phyloP scores from a whole-genome alignment of 2,888 invertebrate genomes.

The Archips crataeganus region DNA sequence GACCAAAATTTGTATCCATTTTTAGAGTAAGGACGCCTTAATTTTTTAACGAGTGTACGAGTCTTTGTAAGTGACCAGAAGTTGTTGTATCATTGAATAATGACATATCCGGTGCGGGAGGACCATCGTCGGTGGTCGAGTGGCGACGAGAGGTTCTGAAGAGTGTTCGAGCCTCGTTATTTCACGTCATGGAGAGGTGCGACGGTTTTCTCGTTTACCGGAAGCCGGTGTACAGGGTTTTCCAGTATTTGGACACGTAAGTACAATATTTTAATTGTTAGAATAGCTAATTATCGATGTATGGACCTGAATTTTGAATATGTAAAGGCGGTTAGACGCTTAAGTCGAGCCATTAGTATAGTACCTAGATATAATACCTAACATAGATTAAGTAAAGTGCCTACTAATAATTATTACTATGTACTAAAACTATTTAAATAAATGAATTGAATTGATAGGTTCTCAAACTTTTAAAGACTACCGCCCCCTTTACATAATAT shows the following conservation, averaged over 20 bases:
- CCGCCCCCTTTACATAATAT: too few relatives aligned
- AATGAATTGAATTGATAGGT: too few relatives aligned
- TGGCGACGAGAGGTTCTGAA: constrained; percentile 56
- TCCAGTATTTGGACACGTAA: constrained; percentile 93
- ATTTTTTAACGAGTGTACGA: constrained; percentile 61
- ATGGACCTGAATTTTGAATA: too few relatives aligned
- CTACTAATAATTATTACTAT: too few relatives aligned
- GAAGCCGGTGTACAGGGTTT: constrained; percentile 92
- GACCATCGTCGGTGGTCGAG: constrained; percentile 50
- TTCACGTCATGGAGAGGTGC: constrained; percentile 89
- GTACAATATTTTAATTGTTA: constrained; percentile 1
- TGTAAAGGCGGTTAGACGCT: too few relatives aligned
- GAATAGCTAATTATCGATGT: too few relatives aligned
- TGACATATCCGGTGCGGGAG: constrained; percentile 31
- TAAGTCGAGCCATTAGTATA: too few relatives aligned
- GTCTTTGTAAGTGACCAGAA: constrained; percentile 35
- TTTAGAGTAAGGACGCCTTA: constrained; percentile 75
- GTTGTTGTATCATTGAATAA: constrained; percentile 37
- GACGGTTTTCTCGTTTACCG: constrained; percentile 93
- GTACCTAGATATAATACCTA: too few relatives aligned
- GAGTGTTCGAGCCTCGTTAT: constrained; percentile 38
- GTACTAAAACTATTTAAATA: too few relatives aligned
- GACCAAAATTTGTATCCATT: constrained; percentile 79
- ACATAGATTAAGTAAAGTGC: too few relatives aligned
- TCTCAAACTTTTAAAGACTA: too few relatives aligned